Percentiles rank a stretch among this genome's conserved stretches.
Evolutionary conservation across 2,888 invertebrate species (phyloP).

Genomic region (Lasioglossum vierecki): DNA sequence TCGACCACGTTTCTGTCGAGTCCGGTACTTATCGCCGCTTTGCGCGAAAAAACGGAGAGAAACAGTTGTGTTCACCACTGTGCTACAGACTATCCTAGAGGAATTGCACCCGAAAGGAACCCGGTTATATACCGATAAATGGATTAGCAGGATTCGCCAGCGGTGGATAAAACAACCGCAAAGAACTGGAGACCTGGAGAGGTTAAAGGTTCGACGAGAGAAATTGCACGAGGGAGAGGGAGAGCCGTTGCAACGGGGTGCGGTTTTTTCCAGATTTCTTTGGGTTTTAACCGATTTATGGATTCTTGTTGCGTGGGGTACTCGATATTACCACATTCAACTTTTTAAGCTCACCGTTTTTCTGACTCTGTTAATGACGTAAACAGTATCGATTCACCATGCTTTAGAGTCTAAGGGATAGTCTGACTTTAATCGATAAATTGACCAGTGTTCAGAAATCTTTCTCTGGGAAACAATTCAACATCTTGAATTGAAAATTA

Average conservation of each 20-base stretch:
- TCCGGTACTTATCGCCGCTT: constrained; percentile 70
- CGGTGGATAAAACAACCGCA: constrained; percentile 57
- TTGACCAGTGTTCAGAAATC: no score
- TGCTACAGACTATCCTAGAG: constrained; percentile 22
- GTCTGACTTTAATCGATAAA: no score
- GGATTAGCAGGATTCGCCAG: constrained; percentile 76
- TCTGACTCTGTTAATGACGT: neutral
- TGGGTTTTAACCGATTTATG: constrained; percentile 23
- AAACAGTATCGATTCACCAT: no score
- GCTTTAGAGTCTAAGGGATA: no score
- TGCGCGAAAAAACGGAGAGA: constrained; percentile 2
- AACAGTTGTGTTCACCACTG: constrained; percentile 12
- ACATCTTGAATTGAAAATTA: no score
- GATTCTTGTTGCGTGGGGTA: constrained; percentile 18
- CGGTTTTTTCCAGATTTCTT: neutral
- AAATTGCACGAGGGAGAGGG: neutral
- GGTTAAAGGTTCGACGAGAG: constrained; percentile 8
- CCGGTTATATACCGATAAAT: constrained; percentile 72
- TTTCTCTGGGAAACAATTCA: no score
- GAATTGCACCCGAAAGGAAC: constrained; percentile 29
- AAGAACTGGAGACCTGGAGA: neutral
- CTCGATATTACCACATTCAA: constrained; percentile 13
- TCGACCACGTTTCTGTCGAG: constrained; percentile 45
- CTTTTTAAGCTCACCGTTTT: neutral
- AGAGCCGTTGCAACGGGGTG: neutral